These are phyloP conservation scores for Tenodera sinensis DNA, from an alignment of 2,888 invertebrate genomes.

Conservation along the genomic window DNA sequence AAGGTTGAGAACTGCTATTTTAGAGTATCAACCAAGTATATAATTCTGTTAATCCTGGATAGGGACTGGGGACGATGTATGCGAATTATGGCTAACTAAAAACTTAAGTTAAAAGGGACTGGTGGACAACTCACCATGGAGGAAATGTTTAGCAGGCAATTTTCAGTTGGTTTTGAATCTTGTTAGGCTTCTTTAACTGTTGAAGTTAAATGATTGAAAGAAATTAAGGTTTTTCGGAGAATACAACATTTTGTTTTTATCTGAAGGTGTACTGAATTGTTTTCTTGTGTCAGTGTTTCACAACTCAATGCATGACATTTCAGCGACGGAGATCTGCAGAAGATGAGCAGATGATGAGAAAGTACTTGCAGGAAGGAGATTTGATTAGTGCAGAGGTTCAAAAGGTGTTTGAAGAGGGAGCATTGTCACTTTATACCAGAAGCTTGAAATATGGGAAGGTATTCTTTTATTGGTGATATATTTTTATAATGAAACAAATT, in stretches of 20 bases:
- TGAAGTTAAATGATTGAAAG: too few species aligned
- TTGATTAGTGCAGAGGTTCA: slow-evolving; percentile 97
- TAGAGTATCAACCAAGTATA: too few species aligned
- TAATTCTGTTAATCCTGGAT: too few species aligned
- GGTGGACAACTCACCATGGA: too few species aligned
- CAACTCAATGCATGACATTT: slow-evolving; percentile 29
- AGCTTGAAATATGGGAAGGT: slow-evolving; percentile 97
- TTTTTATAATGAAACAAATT: not conserved
- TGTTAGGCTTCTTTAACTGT: too few species aligned
- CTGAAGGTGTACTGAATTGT: not conserved
- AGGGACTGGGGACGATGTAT: too few species aligned
- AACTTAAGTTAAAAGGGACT: too few species aligned
- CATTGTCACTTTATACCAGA: slow-evolving; percentile 89
- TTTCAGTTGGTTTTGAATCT: too few species aligned
- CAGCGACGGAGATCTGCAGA: slow-evolving; percentile 86
- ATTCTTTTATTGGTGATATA: slow-evolving; percentile 25
- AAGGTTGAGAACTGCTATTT: too few species aligned
- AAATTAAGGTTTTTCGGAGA: too few species aligned
- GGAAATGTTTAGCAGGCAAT: too few species aligned
- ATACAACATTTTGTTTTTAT: not conserved
- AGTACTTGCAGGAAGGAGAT: slow-evolving; percentile 91
- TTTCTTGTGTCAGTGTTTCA: not conserved
- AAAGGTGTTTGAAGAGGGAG: slow-evolving; percentile 85
- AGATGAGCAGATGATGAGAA: slow-evolving; percentile 97
- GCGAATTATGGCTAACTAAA: too few species aligned